phyloP scores from a whole-genome alignment of 2,888 invertebrate genomes.

The Neocrepidodera transversa region DNA sequence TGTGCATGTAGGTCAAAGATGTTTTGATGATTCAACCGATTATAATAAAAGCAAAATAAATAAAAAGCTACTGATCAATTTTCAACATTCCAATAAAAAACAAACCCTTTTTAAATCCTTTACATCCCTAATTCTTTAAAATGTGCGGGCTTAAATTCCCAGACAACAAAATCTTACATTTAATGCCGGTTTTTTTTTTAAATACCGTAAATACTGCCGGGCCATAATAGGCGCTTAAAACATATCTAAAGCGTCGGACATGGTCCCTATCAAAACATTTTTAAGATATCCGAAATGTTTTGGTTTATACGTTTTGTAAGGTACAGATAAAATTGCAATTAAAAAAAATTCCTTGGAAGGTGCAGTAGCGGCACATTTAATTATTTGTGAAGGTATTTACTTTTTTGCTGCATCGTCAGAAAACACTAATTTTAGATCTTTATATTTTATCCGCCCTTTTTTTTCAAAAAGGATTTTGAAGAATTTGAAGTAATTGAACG shows the following conservation, averaged over 20 bases:
- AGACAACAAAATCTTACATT: constrained; percentile 11
- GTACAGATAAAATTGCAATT: constrained; percentile 1
- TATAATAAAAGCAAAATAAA: no score
- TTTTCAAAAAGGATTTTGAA: no score
- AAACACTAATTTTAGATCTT: background rate
- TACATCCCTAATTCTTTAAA: background rate
- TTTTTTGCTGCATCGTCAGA: background rate
- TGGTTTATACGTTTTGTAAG: background rate
- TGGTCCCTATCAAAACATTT: constrained; percentile 2
- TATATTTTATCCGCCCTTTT: no score
- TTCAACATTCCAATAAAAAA: background rate
- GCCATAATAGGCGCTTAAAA: constrained; percentile 16
- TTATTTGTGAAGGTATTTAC: no score
- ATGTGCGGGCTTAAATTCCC: constrained; percentile 4
- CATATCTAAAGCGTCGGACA: constrained; percentile 9
- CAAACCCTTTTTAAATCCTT: background rate
- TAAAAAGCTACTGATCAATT: no score
- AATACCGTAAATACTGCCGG: constrained; percentile 4
- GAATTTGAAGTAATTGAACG: no score
- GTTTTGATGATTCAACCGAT: no score
- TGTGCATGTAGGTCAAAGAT: background rate
- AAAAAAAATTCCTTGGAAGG: background rate
- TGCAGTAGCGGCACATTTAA: background rate
- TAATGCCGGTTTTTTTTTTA: background rate
- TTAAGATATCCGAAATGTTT: constrained; percentile 4